phyloP scores from a whole-genome alignment of 2,113 vertebrate species.

The Gallinago media region DNA sequence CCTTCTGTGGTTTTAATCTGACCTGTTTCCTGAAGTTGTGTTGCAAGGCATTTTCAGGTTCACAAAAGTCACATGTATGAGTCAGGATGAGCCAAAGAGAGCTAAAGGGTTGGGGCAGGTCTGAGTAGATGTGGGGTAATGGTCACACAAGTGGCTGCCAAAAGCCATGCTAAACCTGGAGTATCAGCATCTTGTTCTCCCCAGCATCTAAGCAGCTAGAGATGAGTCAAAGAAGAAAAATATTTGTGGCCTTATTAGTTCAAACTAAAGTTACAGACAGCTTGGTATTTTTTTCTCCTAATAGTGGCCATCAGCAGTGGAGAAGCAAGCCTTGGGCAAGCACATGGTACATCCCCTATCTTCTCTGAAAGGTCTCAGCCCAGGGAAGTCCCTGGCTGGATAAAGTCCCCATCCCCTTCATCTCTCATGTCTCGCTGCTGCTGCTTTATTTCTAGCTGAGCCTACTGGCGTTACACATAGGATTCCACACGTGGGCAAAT shows the following conservation, averaged over 20 bases:
- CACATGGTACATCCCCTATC: neutral
- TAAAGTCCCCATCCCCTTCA: neutral
- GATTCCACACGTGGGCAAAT: neutral
- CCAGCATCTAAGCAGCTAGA: neutral
- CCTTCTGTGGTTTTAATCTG: neutral
- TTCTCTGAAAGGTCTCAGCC: neutral
- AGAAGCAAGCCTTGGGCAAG: neutral
- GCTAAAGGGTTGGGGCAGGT: neutral
- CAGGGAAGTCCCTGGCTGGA: neutral
- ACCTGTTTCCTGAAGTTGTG: neutral
- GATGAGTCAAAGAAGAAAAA: neutral
- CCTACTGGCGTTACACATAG: neutral
- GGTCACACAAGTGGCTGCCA: neutral
- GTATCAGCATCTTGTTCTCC: neutral
- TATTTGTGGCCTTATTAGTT: neutral
- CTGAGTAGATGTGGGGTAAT: neutral
- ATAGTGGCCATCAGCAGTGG: neutral
- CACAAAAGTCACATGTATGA: neutral
- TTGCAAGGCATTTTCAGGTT: neutral
- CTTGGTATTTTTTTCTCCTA: neutral
- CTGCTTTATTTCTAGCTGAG: neutral
- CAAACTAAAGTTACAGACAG: neutral
- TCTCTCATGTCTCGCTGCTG: neutral
- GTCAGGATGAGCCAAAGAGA: neutral
- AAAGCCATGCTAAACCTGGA: neutral